Evolutionary conservation across 2,888 invertebrate genomes (phyloP), one percentile per base, ranked within the genome.

Genomic region (Gari tellinella): DNA sequence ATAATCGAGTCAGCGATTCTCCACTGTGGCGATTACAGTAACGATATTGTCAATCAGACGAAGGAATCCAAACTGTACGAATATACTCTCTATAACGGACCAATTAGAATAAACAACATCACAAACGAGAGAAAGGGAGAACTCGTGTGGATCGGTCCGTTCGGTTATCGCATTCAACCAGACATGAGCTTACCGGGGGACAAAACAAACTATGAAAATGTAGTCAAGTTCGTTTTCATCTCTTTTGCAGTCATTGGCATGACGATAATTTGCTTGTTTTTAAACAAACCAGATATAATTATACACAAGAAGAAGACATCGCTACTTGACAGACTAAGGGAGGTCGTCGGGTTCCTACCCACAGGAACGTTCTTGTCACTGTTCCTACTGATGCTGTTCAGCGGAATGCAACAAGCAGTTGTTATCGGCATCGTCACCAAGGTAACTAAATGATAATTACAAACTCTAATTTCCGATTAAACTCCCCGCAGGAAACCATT

Each of bases 241-340:
- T 81, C 84, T 17, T 79, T 88, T 55, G 79, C 85, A 1, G 86
- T 85, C 23, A 77, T 86, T 31, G 85, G 87, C 7, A 83, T 87
- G 80, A 86, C 84, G 4, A 69, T 84, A 1, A 82, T 88, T 7
- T 83, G 86, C 48, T 81, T 86, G 60, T 88, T 87, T 67, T 80
- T 88, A 31, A 83, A 86, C 58, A 87, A 87, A 48, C 88, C 88
- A 0, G 88, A 88, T 56, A 87, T 87, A 14, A 81, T 86, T 25
- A 68, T 87, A 0, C 83, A 87, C 62, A 85, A 85, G 55, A 81
- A 81, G 52, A 81, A 82, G 48, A 46, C 72, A 14, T 62, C 74
- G 15, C 82, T 86, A 52, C 55, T 77, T 37, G 85, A 87, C 49
- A 83, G 82, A 58, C n/a, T 85, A 17, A 65, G 61, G 21, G 86